phyloP scores from a whole-genome alignment of 2,113 vertebrate species.

The Otocyon megalotis region DNA sequence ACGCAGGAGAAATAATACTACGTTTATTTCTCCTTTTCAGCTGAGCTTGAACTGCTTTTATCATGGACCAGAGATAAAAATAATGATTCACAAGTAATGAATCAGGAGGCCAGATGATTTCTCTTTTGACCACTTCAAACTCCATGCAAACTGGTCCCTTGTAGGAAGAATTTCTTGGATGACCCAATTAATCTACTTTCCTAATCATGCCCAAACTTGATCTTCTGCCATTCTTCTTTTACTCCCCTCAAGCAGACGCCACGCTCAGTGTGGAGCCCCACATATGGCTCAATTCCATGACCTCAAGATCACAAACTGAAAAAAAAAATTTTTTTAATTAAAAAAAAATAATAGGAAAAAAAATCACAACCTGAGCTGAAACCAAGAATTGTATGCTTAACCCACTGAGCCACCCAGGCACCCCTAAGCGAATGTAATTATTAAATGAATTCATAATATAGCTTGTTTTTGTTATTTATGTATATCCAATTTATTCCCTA shows the following conservation, averaged over 20 bases:
- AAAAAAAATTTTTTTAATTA: no score
- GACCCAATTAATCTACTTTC: not conserved
- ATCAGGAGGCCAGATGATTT: not conserved
- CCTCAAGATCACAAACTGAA: not conserved
- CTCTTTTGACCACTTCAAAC: not conserved
- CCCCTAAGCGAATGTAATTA: not conserved
- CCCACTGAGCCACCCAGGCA: not conserved
- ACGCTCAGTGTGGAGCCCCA: not conserved
- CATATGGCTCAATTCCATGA: not conserved
- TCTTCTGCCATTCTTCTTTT: not conserved
- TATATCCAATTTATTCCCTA: not conserved
- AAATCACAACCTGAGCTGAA: not conserved
- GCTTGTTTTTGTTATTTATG: not conserved
- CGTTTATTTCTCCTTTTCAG: conserved; percentile 8
- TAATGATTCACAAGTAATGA: not conserved
- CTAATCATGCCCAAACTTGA: not conserved
- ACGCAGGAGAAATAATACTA: not conserved
- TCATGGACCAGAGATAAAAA: not conserved
- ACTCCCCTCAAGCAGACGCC: not conserved
- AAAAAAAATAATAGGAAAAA: not conserved
- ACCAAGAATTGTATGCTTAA: not conserved
- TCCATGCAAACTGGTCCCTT: not conserved
- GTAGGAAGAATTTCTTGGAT: not conserved
- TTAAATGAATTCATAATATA: not conserved
- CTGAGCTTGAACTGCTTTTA: not conserved